A percentile compares a stretch with the other conserved stretches of the same genome.
Evolutionary conservation across 2,888 invertebrate species (phyloP).

Genomic region (Ceratothoa steindachneri): DNA sequence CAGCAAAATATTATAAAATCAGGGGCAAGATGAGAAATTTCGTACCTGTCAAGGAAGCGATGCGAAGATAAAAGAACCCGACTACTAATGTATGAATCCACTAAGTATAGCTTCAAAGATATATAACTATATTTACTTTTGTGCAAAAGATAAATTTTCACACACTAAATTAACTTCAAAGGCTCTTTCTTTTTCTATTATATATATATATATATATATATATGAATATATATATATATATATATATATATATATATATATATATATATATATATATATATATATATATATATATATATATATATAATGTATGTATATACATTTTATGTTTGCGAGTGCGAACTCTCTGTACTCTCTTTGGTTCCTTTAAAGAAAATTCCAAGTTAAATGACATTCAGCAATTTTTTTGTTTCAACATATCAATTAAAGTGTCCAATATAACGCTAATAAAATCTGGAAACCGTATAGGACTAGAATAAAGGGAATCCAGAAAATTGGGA

Average conservation of each 20-base stretch:
- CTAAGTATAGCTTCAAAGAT: no score
- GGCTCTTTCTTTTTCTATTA: background rate
- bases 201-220: conserved; percentile 13
- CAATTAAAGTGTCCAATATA: background rate
- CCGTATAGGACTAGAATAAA: background rate
- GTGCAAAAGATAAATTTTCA: background rate
- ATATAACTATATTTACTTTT: background rate
- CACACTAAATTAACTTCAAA: background rate
- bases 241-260: conserved; percentile 2
- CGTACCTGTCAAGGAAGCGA: background rate
- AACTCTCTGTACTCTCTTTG: no score
- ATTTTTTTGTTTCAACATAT: background rate
- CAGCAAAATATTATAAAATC: no score
- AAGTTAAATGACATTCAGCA: background rate
- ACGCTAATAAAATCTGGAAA: background rate
- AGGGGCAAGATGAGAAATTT: background rate
- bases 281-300: background rate
- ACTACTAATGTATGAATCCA: no score
- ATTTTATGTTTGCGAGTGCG: background rate
- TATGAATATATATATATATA: background rate
- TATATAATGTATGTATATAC: background rate
- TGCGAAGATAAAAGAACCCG: no score
- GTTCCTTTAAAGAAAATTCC: no score
- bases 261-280: background rate
- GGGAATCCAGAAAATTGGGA: background rate